Evolutionary conservation across 2,113 vertebrate species (phyloP), one percentile per base, ranked within the genome.

Genomic region (Oryzias curvinotus): DNA sequence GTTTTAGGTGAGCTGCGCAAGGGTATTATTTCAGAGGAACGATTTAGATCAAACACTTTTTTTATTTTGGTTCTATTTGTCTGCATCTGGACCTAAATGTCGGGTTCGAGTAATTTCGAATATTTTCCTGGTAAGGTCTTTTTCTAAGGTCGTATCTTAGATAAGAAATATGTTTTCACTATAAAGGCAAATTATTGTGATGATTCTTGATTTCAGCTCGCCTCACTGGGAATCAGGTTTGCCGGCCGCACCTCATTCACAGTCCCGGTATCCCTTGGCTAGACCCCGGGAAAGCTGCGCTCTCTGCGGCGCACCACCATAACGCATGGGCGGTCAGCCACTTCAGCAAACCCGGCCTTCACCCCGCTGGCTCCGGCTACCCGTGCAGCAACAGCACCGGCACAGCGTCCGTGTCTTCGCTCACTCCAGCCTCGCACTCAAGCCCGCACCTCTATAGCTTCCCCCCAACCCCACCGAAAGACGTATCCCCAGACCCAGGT

Each of bases 281-380:
- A 85, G 97, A 99, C 69, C 94, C 95, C 62, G 93, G 97, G 57
- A 99, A 98, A 84, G 95, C 96, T 21, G 96, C 97, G 13, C 94
- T 98, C 36, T 95, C 96, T 0, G 95, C 96, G 0, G 93, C 95
- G 1, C 93, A 94, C 16, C 94, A 94, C 49, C 97, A 98, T 30
- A 98, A 98, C 86, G 96, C 97, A 70, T 99, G 97, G 97, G 95
- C 95, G 74, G 96, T 99, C 84, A 95, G 92, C 85, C 97, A 96
- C 73, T 99, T 99, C 90, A 93, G 93, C 89, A 99, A 99, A 85
- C 90, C 94, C 7, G 92, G 96, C 45, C 91, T 99, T 85, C 97
- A 98, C 89, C 94, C 93, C 21, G 92, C 94, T 4, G 91, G 94
- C n/a, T 93, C 96, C 7, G 94, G 94, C 23, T 96, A 98, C 86